Conservation (phyloP, 1,140 invertebrate species). For the Megalopta genalis region DNA sequence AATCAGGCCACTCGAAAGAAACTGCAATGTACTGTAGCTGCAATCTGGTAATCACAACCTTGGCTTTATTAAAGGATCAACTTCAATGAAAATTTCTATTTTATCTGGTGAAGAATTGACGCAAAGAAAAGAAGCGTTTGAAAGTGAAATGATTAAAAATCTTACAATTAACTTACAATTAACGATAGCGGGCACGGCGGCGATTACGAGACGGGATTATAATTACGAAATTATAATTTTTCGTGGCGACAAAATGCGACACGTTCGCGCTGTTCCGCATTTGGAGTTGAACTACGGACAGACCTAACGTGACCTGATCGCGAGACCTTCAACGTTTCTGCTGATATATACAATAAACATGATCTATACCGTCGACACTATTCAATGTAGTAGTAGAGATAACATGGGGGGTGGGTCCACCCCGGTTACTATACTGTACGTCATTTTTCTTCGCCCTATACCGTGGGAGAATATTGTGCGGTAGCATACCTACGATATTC, state of each 20-base stretch:
- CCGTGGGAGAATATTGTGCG: not conserved
- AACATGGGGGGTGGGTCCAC: not conserved
- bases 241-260: not conserved
- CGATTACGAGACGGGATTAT: too few species aligned
- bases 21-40: too few species aligned
- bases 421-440: not conserved
- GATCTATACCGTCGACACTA: not conserved
- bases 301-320: not conserved
- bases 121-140: too few species aligned
- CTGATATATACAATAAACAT: not conserved
- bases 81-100: not conserved
- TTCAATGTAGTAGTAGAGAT: not conserved
- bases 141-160: not conserved
- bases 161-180: not conserved
- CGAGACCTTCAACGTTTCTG: too few species aligned
- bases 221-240: not conserved
- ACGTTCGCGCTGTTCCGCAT: too few species aligned
- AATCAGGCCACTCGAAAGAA: not conserved
- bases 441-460: not conserved
- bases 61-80: not conserved
- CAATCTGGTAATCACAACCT: too few species aligned
- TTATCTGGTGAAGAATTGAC: too few species aligned
- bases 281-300: not conserved
- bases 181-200: too few species aligned
- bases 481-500: too few species aligned